Percentiles rank a stretch among this genome's conserved stretches.
These are phyloP conservation scores for Syrista parreyssii DNA, from an alignment of 2,888 invertebrate genomes.

Conservation along the genomic window DNA sequence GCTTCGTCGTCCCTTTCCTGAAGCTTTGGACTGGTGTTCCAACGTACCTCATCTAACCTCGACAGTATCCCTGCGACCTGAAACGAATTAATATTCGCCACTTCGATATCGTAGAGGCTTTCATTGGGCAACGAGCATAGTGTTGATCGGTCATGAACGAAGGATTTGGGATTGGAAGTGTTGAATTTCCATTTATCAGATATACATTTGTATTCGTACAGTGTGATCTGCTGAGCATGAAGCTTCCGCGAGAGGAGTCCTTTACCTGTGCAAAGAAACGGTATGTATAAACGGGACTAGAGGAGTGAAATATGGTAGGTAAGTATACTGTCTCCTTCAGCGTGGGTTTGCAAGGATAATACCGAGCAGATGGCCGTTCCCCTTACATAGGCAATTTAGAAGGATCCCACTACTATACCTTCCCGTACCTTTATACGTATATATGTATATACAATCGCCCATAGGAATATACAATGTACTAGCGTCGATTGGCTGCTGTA, in stretches of 20 bases:
- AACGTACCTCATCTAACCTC: background rate
- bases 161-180: background rate
- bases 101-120: background rate
- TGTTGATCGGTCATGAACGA: background rate
- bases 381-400: conserved; percentile 23
- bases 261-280: background rate
- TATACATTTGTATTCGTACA: background rate
- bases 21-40: background rate
- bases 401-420: conserved; percentile 29
- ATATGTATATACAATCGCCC: background rate
- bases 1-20: conserved; percentile 3
- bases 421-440: background rate
- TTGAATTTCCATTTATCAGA: background rate
- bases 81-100: background rate
- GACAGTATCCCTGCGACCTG: background rate
- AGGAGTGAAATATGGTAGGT: background rate
- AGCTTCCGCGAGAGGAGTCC: background rate
- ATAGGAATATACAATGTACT: background rate
- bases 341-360: background rate
- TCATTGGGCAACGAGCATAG: background rate
- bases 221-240: background rate
- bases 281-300: background rate
- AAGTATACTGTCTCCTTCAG: background rate
- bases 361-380: conserved; percentile 30
- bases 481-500: background rate